These are phyloP conservation scores for Larimichthys crocea DNA, from an alignment of 2,113 vertebrate species.

Conservation along the genomic window DNA sequence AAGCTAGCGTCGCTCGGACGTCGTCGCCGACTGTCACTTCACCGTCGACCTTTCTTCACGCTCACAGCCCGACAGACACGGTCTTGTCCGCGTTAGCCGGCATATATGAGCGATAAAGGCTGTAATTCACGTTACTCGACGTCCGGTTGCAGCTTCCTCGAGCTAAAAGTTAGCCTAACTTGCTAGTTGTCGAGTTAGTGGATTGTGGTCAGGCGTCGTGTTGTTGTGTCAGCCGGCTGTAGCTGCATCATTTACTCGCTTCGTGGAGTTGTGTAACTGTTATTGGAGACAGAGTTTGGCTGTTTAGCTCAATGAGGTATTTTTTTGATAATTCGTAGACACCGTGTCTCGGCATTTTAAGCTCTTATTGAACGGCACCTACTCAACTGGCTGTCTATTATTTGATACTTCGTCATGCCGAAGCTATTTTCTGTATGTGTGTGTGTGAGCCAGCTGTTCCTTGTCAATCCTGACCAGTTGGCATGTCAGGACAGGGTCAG, in stretches of 20 bases:
- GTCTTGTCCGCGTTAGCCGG: rapidly evolving
- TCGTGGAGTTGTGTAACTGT: background rate
- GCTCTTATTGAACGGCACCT: background rate
- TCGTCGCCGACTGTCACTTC: slow-evolving; percentile 8
- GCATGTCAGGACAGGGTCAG: slow-evolving; percentile 63
- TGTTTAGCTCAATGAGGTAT: background rate
- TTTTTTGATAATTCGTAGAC: background rate
- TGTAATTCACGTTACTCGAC: background rate
- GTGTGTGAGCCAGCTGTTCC: slow-evolving; percentile 78
- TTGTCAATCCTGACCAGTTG: slow-evolving; percentile 80
- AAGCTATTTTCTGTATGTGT: slow-evolving; percentile 65
- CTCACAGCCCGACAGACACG: background rate
- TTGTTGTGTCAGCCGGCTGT: background rate
- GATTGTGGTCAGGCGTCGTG: background rate
- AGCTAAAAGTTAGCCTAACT: slow-evolving; percentile 53
- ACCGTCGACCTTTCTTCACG: background rate
- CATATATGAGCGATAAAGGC: background rate
- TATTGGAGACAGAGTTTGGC: background rate
- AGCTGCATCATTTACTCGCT: background rate
- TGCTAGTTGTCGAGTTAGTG: slow-evolving; percentile 9
- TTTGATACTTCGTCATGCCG: slow-evolving; percentile 66
- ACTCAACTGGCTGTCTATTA: slow-evolving; percentile 60
- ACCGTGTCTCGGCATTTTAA: background rate
- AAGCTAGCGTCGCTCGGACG: slow-evolving; percentile 59
- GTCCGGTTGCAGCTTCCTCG: background rate